A percentile compares a stretch with the other conserved stretches of the same genome.
These are phyloP conservation scores for Pelodiscus sinensis DNA, from an alignment of 2,113 vertebrate species.

Conservation along the genomic window DNA sequence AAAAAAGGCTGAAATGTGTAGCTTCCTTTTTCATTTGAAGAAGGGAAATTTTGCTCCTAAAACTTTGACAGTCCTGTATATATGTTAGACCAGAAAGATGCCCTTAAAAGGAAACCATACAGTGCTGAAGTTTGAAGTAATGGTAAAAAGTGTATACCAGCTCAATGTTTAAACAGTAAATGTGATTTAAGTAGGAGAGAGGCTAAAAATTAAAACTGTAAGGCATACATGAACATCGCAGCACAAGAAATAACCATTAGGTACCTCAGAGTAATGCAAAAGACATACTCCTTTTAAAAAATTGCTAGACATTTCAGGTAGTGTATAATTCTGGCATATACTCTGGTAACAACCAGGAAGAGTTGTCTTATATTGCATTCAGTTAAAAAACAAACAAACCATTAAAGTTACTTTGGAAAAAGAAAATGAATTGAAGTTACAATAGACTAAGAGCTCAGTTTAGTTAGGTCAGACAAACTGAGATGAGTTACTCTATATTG, in stretches of 20 bases:
- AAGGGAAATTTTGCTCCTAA: neutral
- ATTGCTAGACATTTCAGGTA: neutral
- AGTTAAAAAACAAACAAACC: constrained; percentile 27
- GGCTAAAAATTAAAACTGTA: neutral
- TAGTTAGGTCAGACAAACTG: neutral
- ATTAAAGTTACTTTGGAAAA: constrained; percentile 10
- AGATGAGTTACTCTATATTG: neutral
- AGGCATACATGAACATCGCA: neutral
- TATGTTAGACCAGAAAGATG: neutral
- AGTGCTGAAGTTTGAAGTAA: neutral
- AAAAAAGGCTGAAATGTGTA: neutral
- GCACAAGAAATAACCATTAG: neutral
- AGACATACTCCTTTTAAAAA: neutral
- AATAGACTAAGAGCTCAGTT: neutral
- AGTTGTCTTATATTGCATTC: neutral
- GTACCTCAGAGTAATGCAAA: neutral
- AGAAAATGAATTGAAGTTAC: constrained; percentile 7
- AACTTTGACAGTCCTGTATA: neutral
- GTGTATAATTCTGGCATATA: neutral
- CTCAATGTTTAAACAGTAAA: neutral
- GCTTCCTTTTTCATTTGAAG: neutral
- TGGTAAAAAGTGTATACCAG: neutral
- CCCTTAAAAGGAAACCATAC: neutral
- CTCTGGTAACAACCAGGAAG: neutral
- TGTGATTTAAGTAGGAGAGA: neutral